Conservation (phyloP, 2,113 vertebrate species). For the Meleagris gallopavo region DNA sequence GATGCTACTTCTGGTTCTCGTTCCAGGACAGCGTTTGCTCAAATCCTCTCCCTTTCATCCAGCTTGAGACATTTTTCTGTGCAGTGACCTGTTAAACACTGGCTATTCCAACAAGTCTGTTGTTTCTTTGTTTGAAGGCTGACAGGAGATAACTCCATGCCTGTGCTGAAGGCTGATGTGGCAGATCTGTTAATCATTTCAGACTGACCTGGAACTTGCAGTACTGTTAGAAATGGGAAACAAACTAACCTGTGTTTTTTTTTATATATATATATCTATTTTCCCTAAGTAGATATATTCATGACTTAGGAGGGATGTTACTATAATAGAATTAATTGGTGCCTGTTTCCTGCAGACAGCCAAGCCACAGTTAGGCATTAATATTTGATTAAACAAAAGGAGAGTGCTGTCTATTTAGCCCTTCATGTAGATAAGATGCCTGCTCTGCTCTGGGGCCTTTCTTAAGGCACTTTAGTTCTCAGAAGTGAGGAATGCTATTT, state of each 20-base stretch:
- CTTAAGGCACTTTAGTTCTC: not conserved
- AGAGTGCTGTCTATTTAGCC: not conserved
- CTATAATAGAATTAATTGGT: not conserved
- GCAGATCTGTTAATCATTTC: not conserved
- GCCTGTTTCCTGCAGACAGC: not conserved
- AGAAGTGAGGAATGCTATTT: not conserved
- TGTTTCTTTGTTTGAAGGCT: not conserved
- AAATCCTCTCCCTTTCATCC: not conserved
- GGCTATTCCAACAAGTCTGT: not conserved
- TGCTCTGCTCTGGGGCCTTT: not conserved
- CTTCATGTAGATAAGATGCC: not conserved
- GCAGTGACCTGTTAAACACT: not conserved
- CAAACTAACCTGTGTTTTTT: not conserved
- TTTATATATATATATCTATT: not conserved
- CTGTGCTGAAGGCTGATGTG: not conserved
- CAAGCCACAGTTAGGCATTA: not conserved
- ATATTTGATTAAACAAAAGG: not conserved
- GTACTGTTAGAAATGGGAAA: fast-evolving
- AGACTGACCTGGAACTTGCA: not conserved
- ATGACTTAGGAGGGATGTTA: not conserved
- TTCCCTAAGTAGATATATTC: not conserved
- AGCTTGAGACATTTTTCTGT: not conserved
- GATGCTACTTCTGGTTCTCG: fast-evolving
- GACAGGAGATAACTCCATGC: not conserved
- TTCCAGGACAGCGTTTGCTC: not conserved